These are phyloP conservation scores for Vesta saturnalis DNA, from an alignment of 2,888 invertebrate species.

Conservation along the genomic window DNA sequence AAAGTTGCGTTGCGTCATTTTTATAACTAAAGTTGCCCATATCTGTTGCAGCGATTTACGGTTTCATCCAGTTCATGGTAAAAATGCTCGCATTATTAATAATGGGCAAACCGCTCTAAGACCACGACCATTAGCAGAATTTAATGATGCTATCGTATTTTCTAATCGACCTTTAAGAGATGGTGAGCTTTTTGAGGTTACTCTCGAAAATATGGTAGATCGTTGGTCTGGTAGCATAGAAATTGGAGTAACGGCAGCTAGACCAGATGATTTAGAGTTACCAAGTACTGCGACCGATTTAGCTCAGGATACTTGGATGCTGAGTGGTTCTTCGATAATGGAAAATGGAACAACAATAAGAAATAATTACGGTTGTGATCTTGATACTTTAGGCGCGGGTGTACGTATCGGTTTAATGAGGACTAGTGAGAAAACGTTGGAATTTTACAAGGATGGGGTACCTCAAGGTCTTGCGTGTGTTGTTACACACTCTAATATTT, in stretches of 20 bases:
- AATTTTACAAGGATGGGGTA: slow-evolving; percentile 87
- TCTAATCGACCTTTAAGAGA: slow-evolving; percentile 88
- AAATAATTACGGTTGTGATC: slow-evolving; percentile 85
- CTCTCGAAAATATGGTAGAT: slow-evolving; percentile 90
- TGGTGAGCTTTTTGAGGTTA: slow-evolving; percentile 91
- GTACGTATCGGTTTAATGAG: slow-evolving; percentile 90
- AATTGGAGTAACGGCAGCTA: slow-evolving; percentile 88
- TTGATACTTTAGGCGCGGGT: slow-evolving; percentile 82
- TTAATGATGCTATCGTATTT: slow-evolving; percentile 94
- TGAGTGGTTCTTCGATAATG: slow-evolving; percentile 92
- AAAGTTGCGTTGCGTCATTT: background rate
- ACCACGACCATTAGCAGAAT: slow-evolving; percentile 89
- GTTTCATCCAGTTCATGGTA: slow-evolving; percentile 90
- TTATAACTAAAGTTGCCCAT: background rate
- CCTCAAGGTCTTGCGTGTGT: slow-evolving; percentile 88
- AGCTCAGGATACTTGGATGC: slow-evolving; percentile 90
- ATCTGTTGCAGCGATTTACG: slow-evolving; percentile 72
- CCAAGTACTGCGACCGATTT: slow-evolving; percentile 93
- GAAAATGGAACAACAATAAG: slow-evolving; percentile 87
- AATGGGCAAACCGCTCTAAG: slow-evolving; percentile 87
- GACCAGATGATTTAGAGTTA: slow-evolving; percentile 88
- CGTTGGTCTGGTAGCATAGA: slow-evolving; percentile 95
- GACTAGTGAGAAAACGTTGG: slow-evolving; percentile 82
- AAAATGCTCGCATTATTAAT: slow-evolving; percentile 86
- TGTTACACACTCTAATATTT: slow-evolving; percentile 81